These are phyloP conservation scores for Pelodiscus sinensis DNA, from an alignment of 2,113 vertebrate genomes.

Conservation along the genomic window DNA sequence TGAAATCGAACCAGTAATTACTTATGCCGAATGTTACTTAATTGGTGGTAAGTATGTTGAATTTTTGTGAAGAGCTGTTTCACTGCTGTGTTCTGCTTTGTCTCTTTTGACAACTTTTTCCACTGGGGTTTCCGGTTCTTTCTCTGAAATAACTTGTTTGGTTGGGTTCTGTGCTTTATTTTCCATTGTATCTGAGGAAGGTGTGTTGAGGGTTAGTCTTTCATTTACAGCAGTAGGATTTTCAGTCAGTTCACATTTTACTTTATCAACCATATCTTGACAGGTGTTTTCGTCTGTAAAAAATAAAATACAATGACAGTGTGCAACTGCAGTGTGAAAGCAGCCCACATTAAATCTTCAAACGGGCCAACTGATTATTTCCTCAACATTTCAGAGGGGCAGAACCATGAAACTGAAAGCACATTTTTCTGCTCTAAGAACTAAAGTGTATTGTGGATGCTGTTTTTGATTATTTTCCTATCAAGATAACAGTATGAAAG, in stretches of 20 bases:
- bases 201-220: constrained; percentile 21
- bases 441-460: not conserved
- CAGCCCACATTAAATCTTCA: not conserved
- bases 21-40: constrained; percentile 44
- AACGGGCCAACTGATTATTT: not conserved
- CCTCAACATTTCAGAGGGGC: not conserved
- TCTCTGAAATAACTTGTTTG: not conserved
- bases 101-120: constrained; percentile 25
- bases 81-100: constrained; percentile 19
- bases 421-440: not conserved
- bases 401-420: not conserved
- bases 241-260: constrained; percentile 20
- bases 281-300: constrained; percentile 39
- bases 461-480: not conserved
- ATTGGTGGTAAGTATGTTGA: constrained; percentile 58
- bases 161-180: not conserved
- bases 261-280: constrained; percentile 28
- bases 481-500: not conserved
- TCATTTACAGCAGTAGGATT: not conserved
- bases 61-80: constrained; percentile 50
- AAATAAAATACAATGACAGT: not conserved
- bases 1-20: not conserved
- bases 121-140: constrained; percentile 6
- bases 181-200: constrained; percentile 7
- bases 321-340: not conserved